Evolutionary conservation across 2,888 invertebrate species (phyloP).

Genomic region (Agrochola litura): DNA sequence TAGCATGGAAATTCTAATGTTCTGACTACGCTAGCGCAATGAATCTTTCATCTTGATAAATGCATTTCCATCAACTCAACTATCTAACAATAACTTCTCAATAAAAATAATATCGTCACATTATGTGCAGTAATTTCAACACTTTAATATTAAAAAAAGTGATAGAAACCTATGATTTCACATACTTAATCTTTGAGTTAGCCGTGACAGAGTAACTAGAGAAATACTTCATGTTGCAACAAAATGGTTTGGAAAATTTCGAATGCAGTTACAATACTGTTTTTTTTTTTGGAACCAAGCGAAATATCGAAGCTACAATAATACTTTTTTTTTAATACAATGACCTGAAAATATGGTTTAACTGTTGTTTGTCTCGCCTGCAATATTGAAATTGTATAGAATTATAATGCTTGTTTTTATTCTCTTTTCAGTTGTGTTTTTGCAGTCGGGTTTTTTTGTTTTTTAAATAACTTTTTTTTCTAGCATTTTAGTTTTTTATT

Average conservation of each 20-base stretch:
- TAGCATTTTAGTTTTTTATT: too few relatives aligned
- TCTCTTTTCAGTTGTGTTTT: too few relatives aligned
- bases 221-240: background rate
- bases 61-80: conserved; percentile 11
- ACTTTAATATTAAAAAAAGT: conserved; percentile 15
- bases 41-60: conserved; percentile 22
- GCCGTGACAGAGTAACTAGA: conserved; percentile 3
- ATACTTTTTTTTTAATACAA: too few relatives aligned
- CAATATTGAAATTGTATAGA: too few relatives aligned
- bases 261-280: background rate
- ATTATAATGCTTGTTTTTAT: too few relatives aligned
- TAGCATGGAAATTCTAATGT: background rate
- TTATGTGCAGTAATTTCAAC: conserved; percentile 26
- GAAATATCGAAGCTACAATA: too few relatives aligned
- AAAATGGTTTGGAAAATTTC: conserved; percentile 14
- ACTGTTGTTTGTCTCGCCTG: too few relatives aligned
- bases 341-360: too few relatives aligned
- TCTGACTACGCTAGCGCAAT: conserved; percentile 16
- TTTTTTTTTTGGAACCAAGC: background rate
- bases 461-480: too few relatives aligned
- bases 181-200: background rate
- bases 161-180: conserved; percentile 18
- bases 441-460: too few relatives aligned
- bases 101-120: conserved; percentile 14
- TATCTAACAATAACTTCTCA: background rate